phyloP scores from a whole-genome alignment of 2,888 invertebrate species.

The Drosophila infuscata region DNA sequence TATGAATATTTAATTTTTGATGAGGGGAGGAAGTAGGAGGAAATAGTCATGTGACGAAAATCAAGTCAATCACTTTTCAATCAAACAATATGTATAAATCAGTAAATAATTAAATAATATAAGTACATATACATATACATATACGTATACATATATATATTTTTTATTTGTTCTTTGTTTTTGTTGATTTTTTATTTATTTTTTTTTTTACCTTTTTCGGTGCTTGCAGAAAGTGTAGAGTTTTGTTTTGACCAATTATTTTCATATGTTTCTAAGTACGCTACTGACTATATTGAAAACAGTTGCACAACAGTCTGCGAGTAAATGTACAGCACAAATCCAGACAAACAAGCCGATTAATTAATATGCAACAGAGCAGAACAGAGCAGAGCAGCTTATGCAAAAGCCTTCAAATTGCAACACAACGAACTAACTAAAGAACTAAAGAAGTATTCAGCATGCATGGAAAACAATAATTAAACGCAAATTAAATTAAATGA shows the following conservation, averaged over 20 bases:
- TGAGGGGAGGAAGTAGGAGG: conserved; percentile 25
- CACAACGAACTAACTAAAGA: conserved; percentile 11
- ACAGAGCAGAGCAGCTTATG: conserved; percentile 12
- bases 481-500: conserved; percentile 4
- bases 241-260: conserved; percentile 77
- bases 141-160: not conserved
- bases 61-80: conserved; percentile 47
- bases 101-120: conserved; percentile 18
- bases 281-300: conserved; percentile 37
- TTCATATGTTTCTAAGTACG: conserved; percentile 31
- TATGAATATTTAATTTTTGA: conserved; percentile 12
- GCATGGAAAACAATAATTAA: conserved; percentile 17
- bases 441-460: conserved; percentile 13
- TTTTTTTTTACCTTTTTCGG: conserved; percentile 82
- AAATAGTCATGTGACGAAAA: conserved; percentile 26
- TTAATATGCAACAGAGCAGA: conserved; percentile 24
- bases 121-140: conserved; percentile 21
- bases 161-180: conserved; percentile 11
- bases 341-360: conserved; percentile 39
- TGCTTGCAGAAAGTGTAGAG: conserved; percentile 83
- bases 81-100: conserved; percentile 26
- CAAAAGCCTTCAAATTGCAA: conserved; percentile 31
- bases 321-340: conserved; percentile 42
- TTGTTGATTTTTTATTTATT: conserved; percentile 6
- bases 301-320: conserved; percentile 47